phyloP scores from a whole-genome alignment of 92 coral and sea anemone genomes.

The Blastomussa wellsi region DNA sequence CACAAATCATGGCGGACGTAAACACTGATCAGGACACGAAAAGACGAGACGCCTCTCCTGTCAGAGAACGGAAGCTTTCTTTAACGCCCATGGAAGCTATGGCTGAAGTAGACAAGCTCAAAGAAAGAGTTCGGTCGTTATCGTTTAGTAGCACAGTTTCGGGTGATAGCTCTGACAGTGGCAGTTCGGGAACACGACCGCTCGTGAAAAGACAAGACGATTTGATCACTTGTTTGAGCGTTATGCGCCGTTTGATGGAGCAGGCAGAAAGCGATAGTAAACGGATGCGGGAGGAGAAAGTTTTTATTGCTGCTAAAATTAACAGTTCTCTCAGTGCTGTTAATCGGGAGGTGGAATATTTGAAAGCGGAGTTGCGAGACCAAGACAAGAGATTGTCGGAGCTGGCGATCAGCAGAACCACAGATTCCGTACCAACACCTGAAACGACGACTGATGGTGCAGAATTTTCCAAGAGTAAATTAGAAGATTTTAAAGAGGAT shows the following conservation, averaged over 20 bases:
- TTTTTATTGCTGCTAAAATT: constrained; percentile 86
- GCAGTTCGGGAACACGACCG: constrained; percentile 67
- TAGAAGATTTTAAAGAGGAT: constrained; percentile 68
- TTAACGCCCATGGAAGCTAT: constrained; percentile 68
- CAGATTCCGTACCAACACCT: constrained; percentile 4
- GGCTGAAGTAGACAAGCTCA: constrained; percentile 66
- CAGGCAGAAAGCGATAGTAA: constrained; percentile 93
- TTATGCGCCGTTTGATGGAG: constrained; percentile 98
- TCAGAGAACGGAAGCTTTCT: constrained; percentile 51
- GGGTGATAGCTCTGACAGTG: constrained; percentile 66
- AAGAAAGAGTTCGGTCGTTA: constrained; percentile 76
- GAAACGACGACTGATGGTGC: constrained; percentile 22
- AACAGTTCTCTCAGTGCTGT: constrained; percentile 90
- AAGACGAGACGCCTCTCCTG: constrained; percentile 42
- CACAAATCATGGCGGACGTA: constrained; percentile 69
- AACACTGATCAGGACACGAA: constrained; percentile 51
- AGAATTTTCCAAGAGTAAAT: constrained; percentile 38
- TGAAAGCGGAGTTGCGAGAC: constrained; percentile 89
- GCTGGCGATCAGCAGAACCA: constrained; percentile 49
- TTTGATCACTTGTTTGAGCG: constrained; percentile 86
- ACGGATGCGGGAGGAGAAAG: constrained; percentile 92
- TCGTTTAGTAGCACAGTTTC: constrained; percentile 63
- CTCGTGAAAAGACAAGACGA: constrained; percentile 87
- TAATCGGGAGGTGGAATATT: constrained; percentile 91
- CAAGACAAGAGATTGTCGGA: constrained; percentile 92